Evolutionary conservation across 2,113 vertebrate species (phyloP), one percentile per base, ranked within the genome.

Genomic region (Forbesichthys papilliferus): DNA sequence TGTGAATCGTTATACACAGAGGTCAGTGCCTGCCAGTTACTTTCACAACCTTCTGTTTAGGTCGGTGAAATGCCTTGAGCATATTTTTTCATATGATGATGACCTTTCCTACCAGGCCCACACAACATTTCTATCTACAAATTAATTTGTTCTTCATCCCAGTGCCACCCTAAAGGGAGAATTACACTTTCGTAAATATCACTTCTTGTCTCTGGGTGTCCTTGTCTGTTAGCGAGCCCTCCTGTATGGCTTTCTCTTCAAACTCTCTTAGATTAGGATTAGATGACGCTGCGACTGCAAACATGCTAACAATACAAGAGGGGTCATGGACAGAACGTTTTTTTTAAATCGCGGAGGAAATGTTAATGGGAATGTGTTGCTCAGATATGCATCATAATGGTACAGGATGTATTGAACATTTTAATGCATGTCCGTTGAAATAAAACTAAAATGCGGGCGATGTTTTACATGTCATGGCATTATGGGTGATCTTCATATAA

Each of bases 41-140:
- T 83, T 64, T 78, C 60, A 52, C 87, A 87, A 90, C 88, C 88
- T 89, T 89, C 82, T 84, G 75, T 75, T 87, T 69, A 81, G 79
- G 86, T 80, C 80, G 59, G 72, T 68, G 56, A 73, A 84, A 59
- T 81, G 84, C 89, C 88, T 73, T 64, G 55, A 89, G 86, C 82
- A 73, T 74, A 74, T 81, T 85, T 83, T 84, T 86, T 82, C 83
- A 69, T 77, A 73, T 71, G 61, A 78, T 86, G 87, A 87, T 86
- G 87, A 87, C 89, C 87, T 90, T 91, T 89, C 66, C 77, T 79
- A 81, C 84, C 81, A 85, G 84, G 63, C 68, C 71, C 77, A 61
- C 79, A 74, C 79, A 74, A 87, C 80, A 75, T 60, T 33, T 68
- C 75, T 73, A 75, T 71, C 78, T 73, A 71, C 77, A 64, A 73